Evolutionary conservation across 23 tunicate species (phyloP), one percentile per base, ranked within the genome.

Genomic region (Phallusia fumigata): DNA sequence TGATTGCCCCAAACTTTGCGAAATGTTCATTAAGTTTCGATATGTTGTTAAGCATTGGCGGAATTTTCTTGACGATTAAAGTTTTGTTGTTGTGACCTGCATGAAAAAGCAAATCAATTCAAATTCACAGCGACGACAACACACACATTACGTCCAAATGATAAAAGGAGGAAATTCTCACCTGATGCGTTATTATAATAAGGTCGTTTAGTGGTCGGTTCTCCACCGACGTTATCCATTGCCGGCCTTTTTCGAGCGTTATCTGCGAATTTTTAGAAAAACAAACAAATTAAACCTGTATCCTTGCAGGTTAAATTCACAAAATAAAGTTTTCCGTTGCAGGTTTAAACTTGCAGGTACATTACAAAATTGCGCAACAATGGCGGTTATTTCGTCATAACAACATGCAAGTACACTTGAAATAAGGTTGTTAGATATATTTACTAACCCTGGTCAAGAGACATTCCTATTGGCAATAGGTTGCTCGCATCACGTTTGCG

Each of bases 1-100:
- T 97, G 69, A 97, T 97, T 34, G 94, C 87, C 2, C 99, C 99
- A 83, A 97, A 97, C 83, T 92, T 88, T 19, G 91, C 78, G 64
- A 97, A 97, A 78, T 97, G 99, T 74, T 90, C 99, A 76, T 97
- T 97, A 33, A 97, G 78, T 78, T 97, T 97, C 26, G 93, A 78
- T 33, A 97, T 97, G 76, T 94, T 97, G 87, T 97, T 97, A 6
- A 92, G 47, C n/a, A 74, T 32, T 0, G 91, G 83, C 13, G 99
- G 99, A 82, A 97, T 97, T 65, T 92, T 97, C 73, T 81, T 92
- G 18, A 87, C 91, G 26, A 87, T 81, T 21, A 87, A 51, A 30
- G 91, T 87, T 65, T 76, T 81, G 47, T 87, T 87, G 78, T 32
- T 44, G 40, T 76, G 64, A 31, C 87, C 87, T 84, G 36, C 50